Base-by-base conservation (phyloP, 1,140 invertebrate genomes). In the Thaumatotibia leucotreta region DNA sequence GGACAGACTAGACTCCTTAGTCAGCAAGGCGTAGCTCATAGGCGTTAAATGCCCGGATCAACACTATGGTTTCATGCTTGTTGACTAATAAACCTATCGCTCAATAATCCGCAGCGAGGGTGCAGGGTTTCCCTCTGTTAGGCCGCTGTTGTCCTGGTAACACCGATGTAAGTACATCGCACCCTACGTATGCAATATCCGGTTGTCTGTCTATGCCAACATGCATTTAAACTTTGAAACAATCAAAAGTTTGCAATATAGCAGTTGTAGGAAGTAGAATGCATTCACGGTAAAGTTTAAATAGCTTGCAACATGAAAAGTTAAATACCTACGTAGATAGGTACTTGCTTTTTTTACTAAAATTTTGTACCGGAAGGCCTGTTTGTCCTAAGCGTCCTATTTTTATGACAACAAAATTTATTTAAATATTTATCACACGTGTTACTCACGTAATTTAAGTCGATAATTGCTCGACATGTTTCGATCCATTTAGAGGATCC, bases 71-170 rank as follows among this genome's bases (percentile, higher is more conserved):
- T 62, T 62, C 29, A 62, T 33, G 22, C 58, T 52, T 61, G 70
- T 68, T 78, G 77, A 80, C 76, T 78, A 79, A 82, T 80, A 74
- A 45, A n/a, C n/a, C 14, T 20, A 45, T 14, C 39, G 39, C n/a
- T 45, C 39, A 20, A 45, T 45, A 45, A 45, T 45, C 39, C 39
- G 17, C 35, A 39, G 50, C 14, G 10, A 27, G 52, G 52, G 52
- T 64, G 64, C 78, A 74, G 33, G 82, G 83, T 70, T 86, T 87
- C 83, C 83, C 74, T 82, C 27, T 77, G 84, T 89, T 87, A 78
- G 73, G 68, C 70, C 76, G 74, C 76, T 58, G 85, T 90, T 79
- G 85, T 83, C 86, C 74, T 85, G 84, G 86, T 65, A 83, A 88
- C 87, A 71, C 74, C 73, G 69, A 72, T 29, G 11, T n/a, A n/a